A percentile compares a stretch with the other conserved stretches of the same genome.
Evolutionary conservation across 1,140 invertebrate species (phyloP).

Genomic region (Ganaspis sp.): DNA sequence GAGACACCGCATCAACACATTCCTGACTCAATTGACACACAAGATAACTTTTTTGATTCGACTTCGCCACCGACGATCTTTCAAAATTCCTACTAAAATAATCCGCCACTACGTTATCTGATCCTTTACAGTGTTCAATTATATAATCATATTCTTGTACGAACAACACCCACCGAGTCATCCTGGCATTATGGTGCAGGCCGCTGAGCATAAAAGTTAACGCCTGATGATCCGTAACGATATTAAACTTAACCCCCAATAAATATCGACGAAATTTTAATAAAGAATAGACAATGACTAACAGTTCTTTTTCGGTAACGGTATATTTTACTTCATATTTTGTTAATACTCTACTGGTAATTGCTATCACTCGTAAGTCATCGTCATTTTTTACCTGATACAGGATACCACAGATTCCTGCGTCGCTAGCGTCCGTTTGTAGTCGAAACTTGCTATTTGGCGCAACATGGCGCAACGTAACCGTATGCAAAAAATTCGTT

Average conservation of each 20-base stretch:
- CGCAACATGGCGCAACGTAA: too few relatives aligned
- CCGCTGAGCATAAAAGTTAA: background rate
- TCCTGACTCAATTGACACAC: background rate
- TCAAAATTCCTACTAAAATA: background rate
- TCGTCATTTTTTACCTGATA: background rate
- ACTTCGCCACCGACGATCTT: too few relatives aligned
- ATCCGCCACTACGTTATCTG: background rate
- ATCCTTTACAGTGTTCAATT: background rate
- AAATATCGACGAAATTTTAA: background rate
- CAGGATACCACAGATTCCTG: background rate
- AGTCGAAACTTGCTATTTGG: background rate
- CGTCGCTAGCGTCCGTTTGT: background rate
- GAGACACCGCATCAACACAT: too few relatives aligned
- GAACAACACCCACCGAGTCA: background rate
- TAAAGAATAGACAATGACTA: background rate
- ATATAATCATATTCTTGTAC: background rate
- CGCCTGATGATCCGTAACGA: background rate
- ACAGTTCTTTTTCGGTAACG: background rate
- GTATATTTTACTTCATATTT: background rate
- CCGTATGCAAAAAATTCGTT: background rate
- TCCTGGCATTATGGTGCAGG: background rate
- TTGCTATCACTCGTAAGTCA: background rate
- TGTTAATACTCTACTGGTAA: background rate
- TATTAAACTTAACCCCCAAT: background rate
- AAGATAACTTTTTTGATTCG: background rate